Evolutionary conservation across 2,888 invertebrate genomes (phyloP), one percentile per base, ranked within the genome.

Genomic region (Nasonia oneida): DNA sequence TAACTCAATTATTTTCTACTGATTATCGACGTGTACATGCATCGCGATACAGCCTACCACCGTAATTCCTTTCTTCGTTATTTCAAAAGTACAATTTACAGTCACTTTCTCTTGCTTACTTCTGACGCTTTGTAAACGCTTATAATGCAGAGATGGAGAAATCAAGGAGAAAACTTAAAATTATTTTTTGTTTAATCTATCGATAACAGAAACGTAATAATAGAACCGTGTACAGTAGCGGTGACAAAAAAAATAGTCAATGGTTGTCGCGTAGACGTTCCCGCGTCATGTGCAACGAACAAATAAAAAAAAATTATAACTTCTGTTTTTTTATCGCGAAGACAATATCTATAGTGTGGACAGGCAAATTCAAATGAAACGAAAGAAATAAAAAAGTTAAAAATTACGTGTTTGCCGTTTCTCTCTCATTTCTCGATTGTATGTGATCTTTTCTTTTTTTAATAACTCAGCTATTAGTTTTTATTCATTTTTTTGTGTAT

Each of bases 171-270:
- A 81, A 85, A 61, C 53, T 14, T 57, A 37, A 42, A 61, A 15
- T 33, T 15, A 33, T 37, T 47, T 77, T 70, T 50, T 39, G 3
- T 67, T 23, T 47, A 15, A 61, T 57, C 53, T 50, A 74, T 64
- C 64, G 67, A 70, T 76, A 67, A 67, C 12, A 89, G 87, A 88
- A 89, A 89, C 87, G 87, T 87, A 88, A 88, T 88, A 88, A 88
- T 88, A 88, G 87, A 88, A 78, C 86, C 89, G 89, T 88, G 87
- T 87, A 88, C 87, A 88, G 87, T 88, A 88, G 85, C 88, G 87
- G 87, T 87, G 86, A 78, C 53, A 87, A 80, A 81, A 75, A 42
- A 74, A 84, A 57, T 37, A 50, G 61, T 70, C 39, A 80, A 84
- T 23, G 64, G 71, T 53, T 75, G 73, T 82, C 73, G 61, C 81